Conservation (phyloP, 2,888 invertebrate genomes). For the Polia nebulosa region DNA sequence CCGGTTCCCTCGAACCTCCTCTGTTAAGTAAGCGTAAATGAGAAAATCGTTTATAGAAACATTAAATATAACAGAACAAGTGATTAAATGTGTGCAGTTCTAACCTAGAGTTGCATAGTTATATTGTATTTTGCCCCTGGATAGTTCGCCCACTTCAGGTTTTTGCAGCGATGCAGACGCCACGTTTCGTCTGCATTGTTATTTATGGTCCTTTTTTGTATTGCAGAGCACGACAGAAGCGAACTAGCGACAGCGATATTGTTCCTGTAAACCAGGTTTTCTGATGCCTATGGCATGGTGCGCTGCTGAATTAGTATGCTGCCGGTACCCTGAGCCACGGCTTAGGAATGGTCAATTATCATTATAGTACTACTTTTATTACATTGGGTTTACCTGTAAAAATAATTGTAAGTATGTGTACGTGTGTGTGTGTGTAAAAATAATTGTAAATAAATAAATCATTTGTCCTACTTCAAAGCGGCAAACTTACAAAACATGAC, state of each 20-base stretch:
- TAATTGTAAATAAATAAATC: too few relatives aligned
- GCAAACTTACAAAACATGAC: not conserved
- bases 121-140: conserved; percentile 10
- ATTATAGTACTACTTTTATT: too few relatives aligned
- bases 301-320: not conserved
- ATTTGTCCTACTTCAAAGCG: not conserved
- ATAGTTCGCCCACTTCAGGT: not conserved
- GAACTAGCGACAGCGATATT: not conserved
- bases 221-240: not conserved
- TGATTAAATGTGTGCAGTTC: conserved; percentile 4
- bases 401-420: too few relatives aligned
- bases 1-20: conserved; percentile 83
- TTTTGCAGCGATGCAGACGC: conserved; percentile 4
- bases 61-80: conserved; percentile 9
- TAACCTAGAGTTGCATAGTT: not conserved
- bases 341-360: too few relatives aligned
- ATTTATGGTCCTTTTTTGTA: not conserved
- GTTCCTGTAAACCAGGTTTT: not conserved
- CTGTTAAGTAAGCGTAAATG: conserved; percentile 67
- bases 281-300: not conserved
- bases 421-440: too few relatives aligned
- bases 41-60: conserved; percentile 53
- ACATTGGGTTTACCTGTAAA: too few relatives aligned
- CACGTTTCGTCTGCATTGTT: not conserved
- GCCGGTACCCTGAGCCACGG: too few relatives aligned